These are phyloP conservation scores for Drosophila ezoana DNA, from an alignment of 2,888 invertebrate genomes.

Conservation along the genomic window DNA sequence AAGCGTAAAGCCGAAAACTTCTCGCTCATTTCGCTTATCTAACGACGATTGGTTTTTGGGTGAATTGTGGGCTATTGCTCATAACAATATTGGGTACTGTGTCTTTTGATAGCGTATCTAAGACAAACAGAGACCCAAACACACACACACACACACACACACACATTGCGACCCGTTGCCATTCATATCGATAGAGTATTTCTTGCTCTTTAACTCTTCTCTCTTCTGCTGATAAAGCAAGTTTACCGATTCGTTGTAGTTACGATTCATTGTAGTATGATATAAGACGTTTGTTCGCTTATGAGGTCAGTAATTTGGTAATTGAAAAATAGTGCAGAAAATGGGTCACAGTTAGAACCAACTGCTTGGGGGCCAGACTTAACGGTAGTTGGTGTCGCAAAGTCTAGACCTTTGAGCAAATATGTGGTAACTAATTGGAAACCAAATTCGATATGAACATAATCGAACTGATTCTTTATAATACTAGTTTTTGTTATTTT, in stretches of 20 bases:
- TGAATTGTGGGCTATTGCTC: slow-evolving; percentile 35
- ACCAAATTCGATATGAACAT: background rate
- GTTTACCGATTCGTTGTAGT: slow-evolving; percentile 24
- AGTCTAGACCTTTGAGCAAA: slow-evolving; percentile 40
- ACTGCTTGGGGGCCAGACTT: slow-evolving; percentile 3
- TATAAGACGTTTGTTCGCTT: slow-evolving; percentile 54
- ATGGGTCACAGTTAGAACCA: slow-evolving; percentile 48
- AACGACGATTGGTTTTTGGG: slow-evolving; percentile 20
- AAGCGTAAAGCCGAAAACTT: slow-evolving; percentile 22
- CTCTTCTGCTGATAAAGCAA: slow-evolving; percentile 51
- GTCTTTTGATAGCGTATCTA: slow-evolving; percentile 65
- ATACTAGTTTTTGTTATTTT: background rate
- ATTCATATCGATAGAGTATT: slow-evolving; percentile 40
- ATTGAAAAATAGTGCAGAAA: slow-evolving; percentile 59
- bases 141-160: slow-evolving; percentile 18
- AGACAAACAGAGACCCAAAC: slow-evolving; percentile 37
- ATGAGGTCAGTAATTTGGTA: slow-evolving; percentile 74
- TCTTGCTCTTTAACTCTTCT: slow-evolving; percentile 34
- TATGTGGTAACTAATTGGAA: slow-evolving; percentile 3
- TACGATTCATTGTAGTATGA: slow-evolving; percentile 11
- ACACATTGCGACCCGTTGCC: slow-evolving; percentile 18
- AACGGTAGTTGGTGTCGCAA: slow-evolving; percentile 26
- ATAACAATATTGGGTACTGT: slow-evolving; percentile 45
- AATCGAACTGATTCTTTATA: background rate
- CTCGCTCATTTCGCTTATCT: slow-evolving; percentile 32